Evolutionary conservation across 2,797 vertebrate genomes (phyloP).

Genomic region (Podarcis lilfordi): DNA sequence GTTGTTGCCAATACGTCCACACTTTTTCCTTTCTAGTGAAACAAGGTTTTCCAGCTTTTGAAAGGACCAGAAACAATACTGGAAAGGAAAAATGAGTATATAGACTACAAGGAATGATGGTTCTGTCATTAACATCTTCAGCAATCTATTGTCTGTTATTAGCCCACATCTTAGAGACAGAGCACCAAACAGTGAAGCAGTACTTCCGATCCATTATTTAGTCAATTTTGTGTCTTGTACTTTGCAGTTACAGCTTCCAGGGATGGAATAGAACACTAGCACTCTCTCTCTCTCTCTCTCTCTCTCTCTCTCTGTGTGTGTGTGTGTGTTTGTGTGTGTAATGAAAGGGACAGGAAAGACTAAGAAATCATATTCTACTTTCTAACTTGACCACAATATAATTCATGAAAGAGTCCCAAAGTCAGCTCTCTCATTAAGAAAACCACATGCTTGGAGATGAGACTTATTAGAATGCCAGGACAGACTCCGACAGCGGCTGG

Average conservation of each 20-base stretch:
- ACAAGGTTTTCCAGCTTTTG: neutral
- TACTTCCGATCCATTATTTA: conserved; percentile 3
- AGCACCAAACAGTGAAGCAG: neutral
- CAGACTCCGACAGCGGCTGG: neutral
- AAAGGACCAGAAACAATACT: neutral
- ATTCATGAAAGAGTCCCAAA: conserved; percentile 59
- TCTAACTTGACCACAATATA: conserved; percentile 46
- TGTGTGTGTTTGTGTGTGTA: neutral
- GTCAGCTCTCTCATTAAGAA: conserved; percentile 46
- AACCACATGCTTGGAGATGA: conserved; percentile 15
- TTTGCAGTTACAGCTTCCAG: conserved; percentile 28
- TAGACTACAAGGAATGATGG: neutral
- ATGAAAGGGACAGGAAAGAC: too few species aligned
- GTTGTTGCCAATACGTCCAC: neutral
- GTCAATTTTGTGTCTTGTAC: conserved; percentile 20
- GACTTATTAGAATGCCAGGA: conserved; percentile 36
- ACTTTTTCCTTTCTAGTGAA: neutral
- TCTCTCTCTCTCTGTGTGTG: neutral
- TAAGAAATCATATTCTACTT: conserved; percentile 54
- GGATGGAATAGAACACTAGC: conserved; percentile 13
- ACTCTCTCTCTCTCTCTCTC: neutral
- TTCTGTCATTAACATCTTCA: neutral
- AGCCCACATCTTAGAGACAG: neutral
- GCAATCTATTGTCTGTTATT: neutral
- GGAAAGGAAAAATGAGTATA: neutral